A percentile compares a stretch with the other conserved stretches of the same genome.
These are phyloP conservation scores for Bombus terrestris DNA, from an alignment of 1,140 invertebrate species.

Conservation along the genomic window DNA sequence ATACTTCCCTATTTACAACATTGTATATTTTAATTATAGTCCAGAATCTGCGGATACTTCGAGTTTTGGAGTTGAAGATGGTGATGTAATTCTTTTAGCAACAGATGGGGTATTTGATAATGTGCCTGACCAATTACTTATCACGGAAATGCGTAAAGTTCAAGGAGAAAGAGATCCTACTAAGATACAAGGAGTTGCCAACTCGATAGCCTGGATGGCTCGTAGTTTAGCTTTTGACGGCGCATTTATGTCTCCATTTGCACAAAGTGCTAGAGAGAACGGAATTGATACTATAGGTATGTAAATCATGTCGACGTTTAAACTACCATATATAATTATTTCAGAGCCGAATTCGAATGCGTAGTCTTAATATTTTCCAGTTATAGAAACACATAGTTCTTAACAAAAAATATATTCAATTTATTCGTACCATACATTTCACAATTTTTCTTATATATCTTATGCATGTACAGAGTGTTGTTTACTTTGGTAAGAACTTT, in stretches of 20 bases:
- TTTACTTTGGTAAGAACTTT: conserved; percentile 36
- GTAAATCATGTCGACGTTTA: conserved; percentile 56
- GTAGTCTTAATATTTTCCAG: not conserved
- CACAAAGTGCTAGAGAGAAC: conserved; percentile 94
- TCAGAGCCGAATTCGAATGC: not conserved
- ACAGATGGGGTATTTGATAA: conserved; percentile 99
- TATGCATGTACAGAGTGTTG: conserved; percentile 10
- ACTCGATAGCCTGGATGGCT: conserved; percentile 97
- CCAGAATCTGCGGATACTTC: conserved; percentile 95
- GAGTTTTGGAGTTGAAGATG: conserved; percentile 95
- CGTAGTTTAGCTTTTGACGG: conserved; percentile 95
- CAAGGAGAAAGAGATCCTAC: conserved; percentile 88
- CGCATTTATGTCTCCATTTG: conserved; percentile 97
- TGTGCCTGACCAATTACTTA: conserved; percentile 94
- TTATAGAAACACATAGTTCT: conserved; percentile 21
- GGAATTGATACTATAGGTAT: conserved; percentile 96
- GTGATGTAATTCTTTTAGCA: conserved; percentile 97
- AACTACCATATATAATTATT: not conserved
- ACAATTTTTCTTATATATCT: conserved; percentile 22
- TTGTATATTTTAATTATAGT: conserved; percentile 80
- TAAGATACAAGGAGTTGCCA: conserved; percentile 94
- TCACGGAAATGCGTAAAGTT: conserved; percentile 89
- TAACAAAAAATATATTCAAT: conserved; percentile 41
- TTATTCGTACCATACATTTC: conserved; percentile 48
- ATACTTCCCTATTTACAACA: not conserved